These are phyloP conservation scores for Uropetala carovei DNA, from an alignment of 2,888 invertebrate genomes.

Conservation along the genomic window DNA sequence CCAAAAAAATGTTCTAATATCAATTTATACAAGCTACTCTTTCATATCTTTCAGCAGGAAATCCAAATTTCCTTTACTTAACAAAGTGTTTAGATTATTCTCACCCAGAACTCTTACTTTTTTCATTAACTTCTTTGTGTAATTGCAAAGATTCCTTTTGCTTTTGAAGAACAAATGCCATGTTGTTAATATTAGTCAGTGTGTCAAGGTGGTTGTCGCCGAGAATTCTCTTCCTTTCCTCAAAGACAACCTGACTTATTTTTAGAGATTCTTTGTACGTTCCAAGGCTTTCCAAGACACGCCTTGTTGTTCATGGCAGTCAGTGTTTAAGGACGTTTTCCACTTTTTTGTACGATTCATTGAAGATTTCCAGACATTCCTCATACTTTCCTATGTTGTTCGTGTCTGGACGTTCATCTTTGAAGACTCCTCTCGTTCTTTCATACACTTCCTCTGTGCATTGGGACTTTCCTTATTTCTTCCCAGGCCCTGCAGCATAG, in stretches of 20 bases:
- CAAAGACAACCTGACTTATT: not conserved
- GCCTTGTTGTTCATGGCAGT: not conserved
- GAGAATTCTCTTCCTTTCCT: not conserved
- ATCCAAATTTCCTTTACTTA: too few species aligned
- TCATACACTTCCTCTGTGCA: not conserved
- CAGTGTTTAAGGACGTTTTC: not conserved
- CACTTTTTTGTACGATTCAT: not conserved
- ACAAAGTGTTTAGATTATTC: too few species aligned
- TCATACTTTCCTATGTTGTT: not conserved
- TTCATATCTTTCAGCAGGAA: too few species aligned
- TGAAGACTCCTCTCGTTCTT: not conserved
- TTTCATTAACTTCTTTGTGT: too few species aligned
- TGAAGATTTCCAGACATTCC: not conserved
- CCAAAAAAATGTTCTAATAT: too few species aligned
- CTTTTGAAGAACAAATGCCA: too few species aligned
- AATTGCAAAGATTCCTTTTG: too few species aligned
- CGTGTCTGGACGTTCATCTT: not conserved
- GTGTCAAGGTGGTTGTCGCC: not conserved
- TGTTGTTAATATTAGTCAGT: not conserved
- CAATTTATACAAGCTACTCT: too few species aligned
- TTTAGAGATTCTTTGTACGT: not conserved
- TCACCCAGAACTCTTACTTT: too few species aligned
- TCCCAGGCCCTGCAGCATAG: not conserved
- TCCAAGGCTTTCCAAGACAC: not conserved
- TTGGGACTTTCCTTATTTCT: not conserved